Evolutionary conservation across 2,888 invertebrate species (phyloP).

Genomic region (Pristionchus mayeri): DNA sequence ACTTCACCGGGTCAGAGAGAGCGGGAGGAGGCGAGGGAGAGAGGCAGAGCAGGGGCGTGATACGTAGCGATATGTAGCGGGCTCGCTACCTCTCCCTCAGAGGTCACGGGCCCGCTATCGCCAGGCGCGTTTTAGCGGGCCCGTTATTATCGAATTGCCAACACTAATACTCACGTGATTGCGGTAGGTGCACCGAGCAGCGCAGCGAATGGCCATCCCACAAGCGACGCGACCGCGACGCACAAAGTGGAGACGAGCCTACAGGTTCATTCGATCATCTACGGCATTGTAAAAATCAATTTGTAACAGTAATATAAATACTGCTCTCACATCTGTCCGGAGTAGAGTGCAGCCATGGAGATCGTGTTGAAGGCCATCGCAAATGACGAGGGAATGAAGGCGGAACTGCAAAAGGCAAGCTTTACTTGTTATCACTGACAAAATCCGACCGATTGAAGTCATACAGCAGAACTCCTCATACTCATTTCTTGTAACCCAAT

Average conservation of each 20-base stretch:
- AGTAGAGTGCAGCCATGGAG: conserved; percentile 92
- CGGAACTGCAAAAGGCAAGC: conserved; percentile 81
- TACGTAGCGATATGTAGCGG: no score
- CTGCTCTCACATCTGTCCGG: conserved; percentile 73
- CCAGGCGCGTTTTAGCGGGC: no score
- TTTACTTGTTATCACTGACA: no score
- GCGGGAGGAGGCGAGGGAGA: no score
- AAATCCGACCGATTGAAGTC: no score
- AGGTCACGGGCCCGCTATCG: no score
- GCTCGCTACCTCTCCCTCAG: no score
- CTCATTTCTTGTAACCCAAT: no score
- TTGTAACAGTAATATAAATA: neutral
- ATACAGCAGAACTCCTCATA: no score
- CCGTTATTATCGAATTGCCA: no score
- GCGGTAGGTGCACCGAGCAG: conserved; percentile 83
- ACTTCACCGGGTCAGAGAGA: no score
- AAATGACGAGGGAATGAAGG: conserved; percentile 95
- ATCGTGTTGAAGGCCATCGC: conserved; percentile 89
- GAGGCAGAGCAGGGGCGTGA: no score
- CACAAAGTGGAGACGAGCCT: conserved; percentile 65
- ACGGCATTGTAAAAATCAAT: neutral
- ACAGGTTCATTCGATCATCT: neutral
- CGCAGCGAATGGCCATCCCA: conserved; percentile 98
- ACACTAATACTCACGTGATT: conserved; percentile 58
- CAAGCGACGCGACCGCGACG: conserved; percentile 84